Percentiles rank a stretch among this genome's conserved stretches.
Conservation (phyloP, 1,140 invertebrate species). For the Bombus vancouverensis region DNA sequence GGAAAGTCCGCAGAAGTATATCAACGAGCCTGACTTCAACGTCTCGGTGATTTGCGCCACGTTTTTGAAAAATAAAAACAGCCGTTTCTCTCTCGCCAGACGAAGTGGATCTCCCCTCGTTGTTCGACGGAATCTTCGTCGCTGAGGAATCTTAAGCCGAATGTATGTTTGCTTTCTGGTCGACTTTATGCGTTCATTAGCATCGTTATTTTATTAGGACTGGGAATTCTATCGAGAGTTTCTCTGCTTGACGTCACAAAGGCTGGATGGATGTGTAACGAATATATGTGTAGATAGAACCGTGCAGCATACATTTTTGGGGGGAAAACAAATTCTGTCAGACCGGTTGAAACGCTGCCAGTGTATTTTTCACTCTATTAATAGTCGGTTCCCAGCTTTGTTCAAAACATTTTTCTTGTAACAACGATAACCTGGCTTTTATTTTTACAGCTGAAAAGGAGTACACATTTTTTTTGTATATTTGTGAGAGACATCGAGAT, state of each 20-base stretch:
- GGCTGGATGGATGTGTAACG: constrained; percentile 3
- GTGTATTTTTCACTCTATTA: constrained; percentile 42
- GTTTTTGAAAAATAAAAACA: not conserved
- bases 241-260: constrained; percentile 15
- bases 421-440: constrained; percentile 1
- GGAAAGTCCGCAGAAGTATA: not conserved
- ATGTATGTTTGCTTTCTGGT: not conserved
- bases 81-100: too few relatives aligned
- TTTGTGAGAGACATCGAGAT: not conserved
- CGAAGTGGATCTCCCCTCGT: not conserved
- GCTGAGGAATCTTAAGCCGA: not conserved
- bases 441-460: constrained; percentile 11
- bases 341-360: constrained; percentile 10
- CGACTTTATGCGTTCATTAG: constrained; percentile 3
- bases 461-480: not conserved
- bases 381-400: constrained; percentile 23
- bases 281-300: not conserved
- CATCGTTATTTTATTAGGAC: not conserved
- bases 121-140: not conserved
- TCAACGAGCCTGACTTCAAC: constrained; percentile 16
- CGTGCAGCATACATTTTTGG: constrained; percentile 1
- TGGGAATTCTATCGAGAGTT: not conserved
- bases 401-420: constrained; percentile 29
- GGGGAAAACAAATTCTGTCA: constrained; percentile 2
- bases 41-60: not conserved